phyloP scores from a whole-genome alignment of 1,140 invertebrate genomes.

The Papilio xuthus region DNA sequence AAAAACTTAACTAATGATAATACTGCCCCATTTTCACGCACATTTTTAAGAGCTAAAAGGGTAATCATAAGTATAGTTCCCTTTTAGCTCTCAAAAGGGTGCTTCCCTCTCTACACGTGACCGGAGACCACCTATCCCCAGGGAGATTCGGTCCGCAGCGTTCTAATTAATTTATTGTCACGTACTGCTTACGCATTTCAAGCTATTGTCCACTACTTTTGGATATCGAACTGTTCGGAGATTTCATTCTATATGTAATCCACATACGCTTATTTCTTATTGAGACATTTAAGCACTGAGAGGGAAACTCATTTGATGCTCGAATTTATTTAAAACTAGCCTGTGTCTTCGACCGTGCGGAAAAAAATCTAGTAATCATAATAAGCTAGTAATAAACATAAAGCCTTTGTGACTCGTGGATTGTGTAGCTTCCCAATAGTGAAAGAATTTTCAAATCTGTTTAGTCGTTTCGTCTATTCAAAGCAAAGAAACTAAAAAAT shows the following conservation, averaged over 20 bases:
- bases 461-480: too few relatives aligned
- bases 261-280: neutral
- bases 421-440: too few relatives aligned
- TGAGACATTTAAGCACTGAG: too few relatives aligned
- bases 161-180: constrained; percentile 62
- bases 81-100: constrained; percentile 31
- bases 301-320: too few relatives aligned
- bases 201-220: constrained; percentile 42
- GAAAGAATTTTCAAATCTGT: too few relatives aligned
- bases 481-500: too few relatives aligned
- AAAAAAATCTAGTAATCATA: too few relatives aligned
- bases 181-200: constrained; percentile 40
- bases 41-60: neutral
- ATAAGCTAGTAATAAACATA: too few relatives aligned
- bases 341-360: too few relatives aligned
- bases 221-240: constrained; percentile 43
- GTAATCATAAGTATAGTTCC: constrained; percentile 20
- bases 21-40: neutral
- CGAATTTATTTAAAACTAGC: neutral
- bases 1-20: neutral
- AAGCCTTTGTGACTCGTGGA: too few relatives aligned
- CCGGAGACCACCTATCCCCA: constrained; percentile 46
- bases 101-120: constrained; percentile 46
- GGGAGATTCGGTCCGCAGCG: constrained; percentile 40
- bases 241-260: neutral